These are phyloP conservation scores for Maconellicoccus hirsutus DNA, from an alignment of 1,140 invertebrate species.

Conservation along the genomic window DNA sequence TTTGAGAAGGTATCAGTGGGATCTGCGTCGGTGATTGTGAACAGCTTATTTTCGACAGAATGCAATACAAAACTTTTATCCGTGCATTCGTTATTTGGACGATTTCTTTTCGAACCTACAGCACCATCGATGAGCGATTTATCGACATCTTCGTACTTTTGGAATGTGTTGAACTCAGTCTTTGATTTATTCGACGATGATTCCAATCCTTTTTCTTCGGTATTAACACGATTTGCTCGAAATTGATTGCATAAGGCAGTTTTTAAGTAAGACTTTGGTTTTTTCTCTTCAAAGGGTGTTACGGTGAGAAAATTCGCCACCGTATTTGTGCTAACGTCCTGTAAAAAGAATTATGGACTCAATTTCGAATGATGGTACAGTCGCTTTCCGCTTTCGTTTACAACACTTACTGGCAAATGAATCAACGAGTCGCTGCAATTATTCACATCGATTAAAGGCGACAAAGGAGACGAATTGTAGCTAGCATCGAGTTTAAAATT, in stretches of 20 bases:
- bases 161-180: not conserved
- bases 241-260: too few species aligned
- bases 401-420: not conserved
- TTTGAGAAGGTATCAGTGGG: not conserved
- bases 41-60: not conserved
- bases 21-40: not conserved
- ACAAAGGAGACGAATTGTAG: not conserved
- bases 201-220: not conserved
- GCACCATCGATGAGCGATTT: too few species aligned
- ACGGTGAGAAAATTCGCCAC: not conserved
- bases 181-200: not conserved
- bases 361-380: not conserved
- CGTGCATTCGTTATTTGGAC: not conserved
- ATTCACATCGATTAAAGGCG: not conserved
- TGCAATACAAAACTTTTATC: not conserved
- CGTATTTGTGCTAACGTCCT: not conserved
- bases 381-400: not conserved
- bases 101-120: too few species aligned
- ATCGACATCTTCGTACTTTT: too few species aligned
- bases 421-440: not conserved
- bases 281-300: too few species aligned
- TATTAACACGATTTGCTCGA: too few species aligned
- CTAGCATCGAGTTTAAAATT: too few species aligned
- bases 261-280: too few species aligned
- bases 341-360: not conserved